Percentiles rank a stretch among this genome's conserved stretches.
These are phyloP conservation scores for Ceuthmochares aereus DNA, from an alignment of 2,113 vertebrate species.

Conservation along the genomic window DNA sequence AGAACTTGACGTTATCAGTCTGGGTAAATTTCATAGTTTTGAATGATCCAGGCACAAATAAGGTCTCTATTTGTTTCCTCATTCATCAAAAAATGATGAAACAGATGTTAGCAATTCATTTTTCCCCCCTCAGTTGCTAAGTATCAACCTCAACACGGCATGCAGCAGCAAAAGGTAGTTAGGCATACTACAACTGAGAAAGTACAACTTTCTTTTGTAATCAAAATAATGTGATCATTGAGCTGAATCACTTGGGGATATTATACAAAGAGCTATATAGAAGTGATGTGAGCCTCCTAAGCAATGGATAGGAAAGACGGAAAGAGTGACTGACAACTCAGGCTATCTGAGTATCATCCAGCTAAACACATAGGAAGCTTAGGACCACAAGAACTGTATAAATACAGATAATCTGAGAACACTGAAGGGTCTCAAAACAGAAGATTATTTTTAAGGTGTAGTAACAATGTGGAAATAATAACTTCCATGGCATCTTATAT, in stretches of 20 bases:
- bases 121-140: not conserved
- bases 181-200: not conserved
- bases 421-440: not conserved
- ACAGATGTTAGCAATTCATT: constrained; percentile 40
- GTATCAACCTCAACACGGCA: not conserved
- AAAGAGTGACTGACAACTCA: constrained; percentile 21
- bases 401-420: constrained; percentile 30
- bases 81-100: not conserved
- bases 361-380: not conserved
- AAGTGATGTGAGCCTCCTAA: not conserved
- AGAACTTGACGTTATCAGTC: not conserved
- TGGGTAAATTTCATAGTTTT: constrained; percentile 21
- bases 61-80: not conserved
- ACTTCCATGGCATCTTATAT: not conserved
- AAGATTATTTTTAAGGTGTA: constrained; percentile 21
- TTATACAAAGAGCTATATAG: not conserved
- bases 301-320: not conserved
- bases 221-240: constrained; percentile 2
- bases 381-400: constrained; percentile 2
- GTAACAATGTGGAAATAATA: not conserved
- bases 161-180: not conserved
- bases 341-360: constrained; percentile 33
- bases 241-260: not conserved
- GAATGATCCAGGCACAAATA: not conserved
- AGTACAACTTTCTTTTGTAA: constrained; percentile 18